phyloP scores from a whole-genome alignment of 1,140 invertebrate genomes.

The Sitophilus oryzae region DNA sequence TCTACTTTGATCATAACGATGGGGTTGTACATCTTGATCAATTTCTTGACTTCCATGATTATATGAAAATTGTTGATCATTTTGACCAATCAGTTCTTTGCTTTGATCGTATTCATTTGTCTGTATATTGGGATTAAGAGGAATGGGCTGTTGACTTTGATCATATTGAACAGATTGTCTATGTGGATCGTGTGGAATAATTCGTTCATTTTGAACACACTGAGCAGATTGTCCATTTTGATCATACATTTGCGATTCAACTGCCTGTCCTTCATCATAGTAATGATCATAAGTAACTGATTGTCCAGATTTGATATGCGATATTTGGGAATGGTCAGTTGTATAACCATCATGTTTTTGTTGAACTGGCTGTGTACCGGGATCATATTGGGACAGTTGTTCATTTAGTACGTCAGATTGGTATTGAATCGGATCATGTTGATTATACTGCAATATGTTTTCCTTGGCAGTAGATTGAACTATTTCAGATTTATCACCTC shows the following conservation, averaged over 20 bases:
- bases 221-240: conserved; percentile 16
- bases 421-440: too few species aligned
- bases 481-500: too few species aligned
- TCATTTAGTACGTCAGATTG: too few species aligned
- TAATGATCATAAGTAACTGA: background rate
- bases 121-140: background rate
- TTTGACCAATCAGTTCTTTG: too few species aligned
- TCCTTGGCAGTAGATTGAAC: too few species aligned
- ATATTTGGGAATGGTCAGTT: too few species aligned
- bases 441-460: background rate
- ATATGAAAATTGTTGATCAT: background rate
- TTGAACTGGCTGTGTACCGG: background rate
- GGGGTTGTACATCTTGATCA: background rate
- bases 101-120: background rate
- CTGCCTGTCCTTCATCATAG: background rate
- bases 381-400: background rate
- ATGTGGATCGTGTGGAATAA: conserved; percentile 14
- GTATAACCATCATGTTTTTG: background rate
- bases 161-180: conserved; percentile 15
- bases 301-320: conserved; percentile 10
- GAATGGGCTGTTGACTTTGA: background rate
- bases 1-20: background rate
- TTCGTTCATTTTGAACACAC: conserved; percentile 14
- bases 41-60: background rate
- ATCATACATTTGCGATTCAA: conserved; percentile 3